Evolutionary conservation across 1,140 invertebrate species (phyloP), one percentile per base, ranked within the genome.

Genomic region (Matsumurasca onukii): DNA sequence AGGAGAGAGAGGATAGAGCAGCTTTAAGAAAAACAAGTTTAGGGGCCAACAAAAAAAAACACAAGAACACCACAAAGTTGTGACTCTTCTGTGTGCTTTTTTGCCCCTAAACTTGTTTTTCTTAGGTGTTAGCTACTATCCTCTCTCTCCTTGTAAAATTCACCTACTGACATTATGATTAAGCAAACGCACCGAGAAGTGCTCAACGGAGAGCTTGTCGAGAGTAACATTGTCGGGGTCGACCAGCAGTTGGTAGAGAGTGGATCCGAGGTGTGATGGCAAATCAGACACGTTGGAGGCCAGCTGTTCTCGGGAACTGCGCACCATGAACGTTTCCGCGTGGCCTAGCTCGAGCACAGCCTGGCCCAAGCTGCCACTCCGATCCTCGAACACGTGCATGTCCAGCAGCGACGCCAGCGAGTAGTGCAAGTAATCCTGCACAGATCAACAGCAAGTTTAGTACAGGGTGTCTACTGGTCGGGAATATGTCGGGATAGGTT

Each of bases 151-250:
- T n/a, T n/a, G n/a, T n/a, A n/a, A n/a, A n/a, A n/a, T n/a, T n/a
- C n/a, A n/a, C n/a, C n/a, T n/a, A n/a, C n/a, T n/a, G n/a, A n/a
- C n/a, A n/a, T n/a, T n/a, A n/a, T n/a, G n/a, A n/a, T n/a, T n/a
- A n/a, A n/a, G n/a, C n/a, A n/a, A n/a, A 17, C 77, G 76, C 79
- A 88, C 87, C 73, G 84, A 80, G 74, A 89, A 82, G 15, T 83
- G 75, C 72, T 88, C 87, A 45, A 82, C 72, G 1, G 85, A 83
- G 1, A 89, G 76, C 76, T 85, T 80, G 62, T 88, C 86, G 39
- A 89, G 76, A 70, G 81, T 79, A 1, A 88, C 85, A 72, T 80
- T 82, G 78, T 89, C 86, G 15, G 87, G 86, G 74, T 87, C 83
- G 3, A 82, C 82, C 34, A 88, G 75, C 22, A 89, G 79, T 73